These are phyloP conservation scores for Mesembrinibis cayennensis DNA, from an alignment of 2,113 vertebrate species.

Conservation along the genomic window DNA sequence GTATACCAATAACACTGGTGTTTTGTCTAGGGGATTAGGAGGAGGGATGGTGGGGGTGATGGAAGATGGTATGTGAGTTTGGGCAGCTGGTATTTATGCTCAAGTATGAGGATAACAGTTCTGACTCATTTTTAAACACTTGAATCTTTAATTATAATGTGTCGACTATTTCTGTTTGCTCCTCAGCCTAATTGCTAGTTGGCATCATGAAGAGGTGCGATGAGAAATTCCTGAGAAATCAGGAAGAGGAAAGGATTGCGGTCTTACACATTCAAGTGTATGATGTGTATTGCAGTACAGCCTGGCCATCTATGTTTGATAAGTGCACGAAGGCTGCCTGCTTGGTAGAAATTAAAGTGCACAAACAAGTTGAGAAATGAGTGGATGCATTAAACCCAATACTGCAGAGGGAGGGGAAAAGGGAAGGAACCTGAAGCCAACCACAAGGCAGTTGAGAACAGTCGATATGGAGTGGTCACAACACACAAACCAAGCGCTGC, in stretches of 20 bases:
- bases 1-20: background rate
- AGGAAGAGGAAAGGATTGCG: background rate
- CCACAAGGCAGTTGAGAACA: background rate
- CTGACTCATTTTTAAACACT: slow-evolving; percentile 14
- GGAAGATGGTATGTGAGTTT: background rate
- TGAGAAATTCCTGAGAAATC: background rate
- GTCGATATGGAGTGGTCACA: rapidly evolving
- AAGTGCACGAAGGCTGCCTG: background rate
- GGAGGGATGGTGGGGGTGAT: background rate
- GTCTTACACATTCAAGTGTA: rapidly evolving
- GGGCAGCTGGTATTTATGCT: slow-evolving; percentile 44
- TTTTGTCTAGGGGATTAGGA: background rate
- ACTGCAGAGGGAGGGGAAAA: background rate
- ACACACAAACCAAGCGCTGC: background rate
- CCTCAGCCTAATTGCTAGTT: background rate
- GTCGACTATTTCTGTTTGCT: background rate
- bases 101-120: background rate
- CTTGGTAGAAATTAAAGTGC: background rate
- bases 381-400: background rate
- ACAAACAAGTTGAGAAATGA: background rate
- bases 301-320: background rate
- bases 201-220: background rate
- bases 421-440: background rate
- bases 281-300: background rate
- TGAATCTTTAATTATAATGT: background rate